phyloP scores from a whole-genome alignment of 1,140 invertebrate species.

The Sesamia nonagrioides region DNA sequence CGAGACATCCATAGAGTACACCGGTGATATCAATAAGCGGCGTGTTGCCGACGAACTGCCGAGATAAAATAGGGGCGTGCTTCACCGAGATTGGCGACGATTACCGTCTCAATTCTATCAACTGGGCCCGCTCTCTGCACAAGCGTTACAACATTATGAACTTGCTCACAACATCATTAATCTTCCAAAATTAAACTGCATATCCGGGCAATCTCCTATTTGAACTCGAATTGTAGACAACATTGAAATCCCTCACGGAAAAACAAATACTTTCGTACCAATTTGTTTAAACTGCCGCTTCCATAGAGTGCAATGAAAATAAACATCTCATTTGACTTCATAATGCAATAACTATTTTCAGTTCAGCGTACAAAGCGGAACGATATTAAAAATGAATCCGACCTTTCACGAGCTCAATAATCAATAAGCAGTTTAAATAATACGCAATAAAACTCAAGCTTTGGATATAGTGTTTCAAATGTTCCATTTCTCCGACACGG shows the following conservation, averaged over 20 bases:
- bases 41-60: conserved; percentile 60
- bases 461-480: conserved; percentile 66
- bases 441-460: conserved; percentile 64
- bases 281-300: conserved; percentile 64
- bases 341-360: conserved; percentile 69
- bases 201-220: conserved; percentile 10
- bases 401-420: conserved; percentile 51
- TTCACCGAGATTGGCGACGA: conserved; percentile 63
- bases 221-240: conserved; percentile 54
- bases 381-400: conserved; percentile 57
- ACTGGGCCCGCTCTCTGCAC: conserved; percentile 14
- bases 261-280: conserved; percentile 62
- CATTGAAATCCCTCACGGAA: conserved; percentile 65
- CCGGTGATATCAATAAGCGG: conserved; percentile 64
- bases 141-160: conserved; percentile 36
- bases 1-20: conserved; percentile 63
- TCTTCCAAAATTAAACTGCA: conserved; percentile 34
- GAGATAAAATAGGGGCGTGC: conserved; percentile 66
- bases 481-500: conserved; percentile 64
- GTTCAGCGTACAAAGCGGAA: conserved; percentile 45
- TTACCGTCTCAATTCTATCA: conserved; percentile 65
- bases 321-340: conserved; percentile 78
- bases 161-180: conserved; percentile 43
- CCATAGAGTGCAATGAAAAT: conserved; percentile 73
- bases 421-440: conserved; percentile 68